Conservation (phyloP, 2,797 vertebrate genomes). For the Acanthornis magna region DNA sequence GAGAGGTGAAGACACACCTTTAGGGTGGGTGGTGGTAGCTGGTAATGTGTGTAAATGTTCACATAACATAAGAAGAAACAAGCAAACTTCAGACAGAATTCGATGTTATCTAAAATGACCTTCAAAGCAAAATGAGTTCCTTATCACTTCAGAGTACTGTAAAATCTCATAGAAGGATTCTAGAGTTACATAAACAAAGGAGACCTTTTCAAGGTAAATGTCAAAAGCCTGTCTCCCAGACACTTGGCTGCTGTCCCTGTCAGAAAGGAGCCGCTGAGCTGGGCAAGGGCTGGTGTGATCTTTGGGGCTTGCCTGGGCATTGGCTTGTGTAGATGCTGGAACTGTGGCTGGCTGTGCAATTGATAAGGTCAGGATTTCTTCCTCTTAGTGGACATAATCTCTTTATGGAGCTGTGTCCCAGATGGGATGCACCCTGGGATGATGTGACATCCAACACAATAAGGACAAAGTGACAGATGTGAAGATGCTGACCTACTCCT, state of each 20-base stretch:
- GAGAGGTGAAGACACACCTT: background rate
- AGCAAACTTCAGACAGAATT: background rate
- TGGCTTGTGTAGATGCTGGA: background rate
- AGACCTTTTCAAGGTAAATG: conserved; percentile 14
- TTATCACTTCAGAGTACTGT: background rate
- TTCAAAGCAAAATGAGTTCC: background rate
- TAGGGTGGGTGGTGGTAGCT: background rate
- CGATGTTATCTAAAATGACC: background rate
- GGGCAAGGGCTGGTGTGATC: background rate
- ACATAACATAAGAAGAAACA: background rate
- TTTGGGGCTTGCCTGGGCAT: background rate
- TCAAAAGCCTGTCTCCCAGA: background rate
- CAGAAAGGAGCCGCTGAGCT: background rate
- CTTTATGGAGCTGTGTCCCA: background rate
- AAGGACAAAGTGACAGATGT: background rate
- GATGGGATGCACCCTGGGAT: background rate
- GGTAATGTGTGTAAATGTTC: background rate
- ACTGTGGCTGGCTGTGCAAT: background rate
- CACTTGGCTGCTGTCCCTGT: background rate
- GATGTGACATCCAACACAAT: background rate
- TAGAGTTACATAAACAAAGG: background rate
- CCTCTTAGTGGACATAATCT: background rate
- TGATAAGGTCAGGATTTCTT: background rate
- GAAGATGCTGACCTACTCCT: background rate
- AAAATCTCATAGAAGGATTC: background rate